These are phyloP conservation scores for Mormyrus proboscirostris DNA, from an alignment of 2,797 vertebrate species.

Conservation along the genomic window DNA sequence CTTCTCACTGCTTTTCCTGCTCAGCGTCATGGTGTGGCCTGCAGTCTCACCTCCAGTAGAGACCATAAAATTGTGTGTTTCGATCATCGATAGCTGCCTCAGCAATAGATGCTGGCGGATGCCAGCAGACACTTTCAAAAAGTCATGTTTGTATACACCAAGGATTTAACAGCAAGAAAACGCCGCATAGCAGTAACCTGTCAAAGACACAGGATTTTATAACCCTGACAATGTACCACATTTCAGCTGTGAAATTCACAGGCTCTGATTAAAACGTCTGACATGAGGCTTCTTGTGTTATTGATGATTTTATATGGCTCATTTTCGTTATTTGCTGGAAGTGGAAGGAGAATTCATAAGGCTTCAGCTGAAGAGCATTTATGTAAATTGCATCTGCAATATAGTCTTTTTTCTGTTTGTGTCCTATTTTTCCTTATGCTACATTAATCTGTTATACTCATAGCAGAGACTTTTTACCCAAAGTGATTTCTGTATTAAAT, in stretches of 20 bases:
- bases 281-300: background rate
- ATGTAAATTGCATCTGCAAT: background rate
- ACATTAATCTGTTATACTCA: background rate
- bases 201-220: background rate
- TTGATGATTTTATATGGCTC: background rate
- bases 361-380: background rate
- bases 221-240: constrained; percentile 12
- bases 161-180: background rate
- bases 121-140: background rate
- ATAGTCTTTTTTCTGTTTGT: background rate
- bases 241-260: constrained; percentile 14
- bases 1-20: background rate
- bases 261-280: constrained; percentile 18
- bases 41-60: background rate
- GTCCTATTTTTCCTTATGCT: background rate
- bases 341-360: background rate
- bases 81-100: background rate
- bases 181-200: background rate
- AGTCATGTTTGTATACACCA: background rate
- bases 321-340: background rate
- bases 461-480: background rate
- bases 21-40: background rate
- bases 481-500: background rate
- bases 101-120: background rate
- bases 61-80: background rate